Percentiles rank a stretch among this genome's conserved stretches.
Evolutionary conservation across 2,888 invertebrate species (phyloP).

Genomic region (Aquatica leii): DNA sequence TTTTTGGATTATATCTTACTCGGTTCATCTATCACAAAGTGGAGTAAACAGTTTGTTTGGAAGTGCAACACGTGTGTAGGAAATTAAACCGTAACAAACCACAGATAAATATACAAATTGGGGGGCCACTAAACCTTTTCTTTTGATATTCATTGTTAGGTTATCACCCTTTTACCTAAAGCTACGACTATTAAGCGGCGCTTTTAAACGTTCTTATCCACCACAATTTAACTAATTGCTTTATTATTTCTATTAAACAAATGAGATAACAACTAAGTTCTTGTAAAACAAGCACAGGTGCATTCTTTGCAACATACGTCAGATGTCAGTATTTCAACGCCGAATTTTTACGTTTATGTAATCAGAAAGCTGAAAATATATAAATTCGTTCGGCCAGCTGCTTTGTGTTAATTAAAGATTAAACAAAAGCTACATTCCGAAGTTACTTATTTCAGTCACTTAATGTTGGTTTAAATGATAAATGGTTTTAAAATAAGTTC

Average conservation of each 20-base stretch:
- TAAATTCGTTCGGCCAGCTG: neutral
- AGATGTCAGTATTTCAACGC: no score
- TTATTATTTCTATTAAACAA: constrained; percentile 35
- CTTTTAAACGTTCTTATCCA: constrained; percentile 19
- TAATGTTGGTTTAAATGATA: constrained; percentile 1
- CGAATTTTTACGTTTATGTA: no score
- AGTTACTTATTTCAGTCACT: neutral
- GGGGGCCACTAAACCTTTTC: constrained; percentile 17
- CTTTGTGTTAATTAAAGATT: constrained; percentile 6
- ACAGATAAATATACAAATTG: constrained; percentile 22
- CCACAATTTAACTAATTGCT: constrained; percentile 32
- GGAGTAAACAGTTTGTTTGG: constrained; percentile 22
- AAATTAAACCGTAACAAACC: constrained; percentile 27
- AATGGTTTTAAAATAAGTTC: neutral
- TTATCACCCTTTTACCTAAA: constrained; percentile 28
- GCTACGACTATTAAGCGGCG: constrained; percentile 22
- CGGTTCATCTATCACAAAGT: constrained; percentile 15
- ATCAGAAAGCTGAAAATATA: neutral
- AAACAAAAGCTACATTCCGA: constrained; percentile 6
- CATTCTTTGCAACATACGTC: constrained; percentile 10
- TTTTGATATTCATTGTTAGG: constrained; percentile 24
- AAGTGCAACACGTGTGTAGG: constrained; percentile 22
- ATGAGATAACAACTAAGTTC: constrained; percentile 24
- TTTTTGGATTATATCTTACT: constrained; percentile 18
- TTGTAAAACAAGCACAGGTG: constrained; percentile 29